phyloP scores from a whole-genome alignment of 2,797 vertebrate species.

The Pantherophis alleghaniensis region DNA sequence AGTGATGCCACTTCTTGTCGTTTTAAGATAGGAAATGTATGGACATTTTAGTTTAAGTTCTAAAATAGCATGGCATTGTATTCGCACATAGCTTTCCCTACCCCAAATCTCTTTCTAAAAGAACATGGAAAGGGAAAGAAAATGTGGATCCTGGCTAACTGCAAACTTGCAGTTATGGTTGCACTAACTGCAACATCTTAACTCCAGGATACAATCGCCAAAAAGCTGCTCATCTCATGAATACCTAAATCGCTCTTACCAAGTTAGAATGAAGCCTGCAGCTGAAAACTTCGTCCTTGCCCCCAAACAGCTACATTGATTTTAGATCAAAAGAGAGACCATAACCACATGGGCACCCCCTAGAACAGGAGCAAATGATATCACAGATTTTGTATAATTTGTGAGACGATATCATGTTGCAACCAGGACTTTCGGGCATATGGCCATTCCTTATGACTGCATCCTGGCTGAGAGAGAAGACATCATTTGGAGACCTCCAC shows the following conservation, averaged over 20 bases:
- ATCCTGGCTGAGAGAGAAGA: neutral
- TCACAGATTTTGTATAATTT: neutral
- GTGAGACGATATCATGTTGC: neutral
- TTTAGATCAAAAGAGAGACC: neutral
- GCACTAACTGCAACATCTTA: neutral
- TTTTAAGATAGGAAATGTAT: neutral
- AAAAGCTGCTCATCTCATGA: neutral
- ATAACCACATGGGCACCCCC: neutral
- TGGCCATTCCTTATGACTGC: fast-evolving
- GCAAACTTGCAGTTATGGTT: neutral
- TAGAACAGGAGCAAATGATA: neutral
- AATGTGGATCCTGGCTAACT: neutral
- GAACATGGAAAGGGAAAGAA: neutral
- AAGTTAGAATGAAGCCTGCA: neutral
- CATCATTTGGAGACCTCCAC: neutral
- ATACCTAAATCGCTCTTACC: neutral
- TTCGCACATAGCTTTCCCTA: neutral
- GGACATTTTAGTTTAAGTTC: neutral
- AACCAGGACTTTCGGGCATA: neutral
- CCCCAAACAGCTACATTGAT: neutral
- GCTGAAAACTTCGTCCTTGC: neutral
- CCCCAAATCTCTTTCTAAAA: neutral
- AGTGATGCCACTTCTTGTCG: neutral
- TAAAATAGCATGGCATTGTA: neutral
- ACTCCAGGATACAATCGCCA: neutral